These are phyloP conservation scores for Muscicapa striata DNA, from an alignment of 2,797 vertebrate species.

Conservation along the genomic window DNA sequence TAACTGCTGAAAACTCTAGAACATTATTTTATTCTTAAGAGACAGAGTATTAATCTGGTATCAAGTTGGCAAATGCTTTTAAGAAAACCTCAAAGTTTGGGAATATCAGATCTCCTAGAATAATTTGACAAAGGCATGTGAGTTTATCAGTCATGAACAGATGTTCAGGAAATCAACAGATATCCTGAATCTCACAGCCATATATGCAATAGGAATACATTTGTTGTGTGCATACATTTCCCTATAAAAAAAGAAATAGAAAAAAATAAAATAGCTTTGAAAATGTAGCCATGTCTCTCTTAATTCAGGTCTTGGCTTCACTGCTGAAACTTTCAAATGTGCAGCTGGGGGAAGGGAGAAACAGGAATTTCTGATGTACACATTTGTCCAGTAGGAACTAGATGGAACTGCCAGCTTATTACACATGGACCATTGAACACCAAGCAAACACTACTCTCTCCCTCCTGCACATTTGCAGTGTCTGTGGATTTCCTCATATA, in stretches of 20 bases:
- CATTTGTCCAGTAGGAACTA: conserved; percentile 26
- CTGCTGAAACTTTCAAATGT: conserved; percentile 2
- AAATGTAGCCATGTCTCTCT: background rate
- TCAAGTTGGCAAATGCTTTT: background rate
- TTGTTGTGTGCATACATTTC: background rate
- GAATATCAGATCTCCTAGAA: background rate
- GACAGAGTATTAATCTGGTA: background rate
- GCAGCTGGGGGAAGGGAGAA: background rate
- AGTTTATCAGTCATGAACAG: background rate
- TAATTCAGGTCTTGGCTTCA: background rate
- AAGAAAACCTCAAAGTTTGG: background rate
- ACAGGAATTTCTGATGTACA: background rate
- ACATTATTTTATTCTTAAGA: background rate
- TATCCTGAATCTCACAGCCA: background rate
- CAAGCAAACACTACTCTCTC: conserved; percentile 27
- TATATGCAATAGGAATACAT: background rate
- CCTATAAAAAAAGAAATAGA: background rate
- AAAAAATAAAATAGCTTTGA: background rate
- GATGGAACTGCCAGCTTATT: conserved; percentile 26
- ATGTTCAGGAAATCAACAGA: background rate
- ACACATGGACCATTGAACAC: conserved; percentile 29
- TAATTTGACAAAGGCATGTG: background rate
- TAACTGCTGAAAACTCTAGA: background rate
- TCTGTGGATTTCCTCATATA: conserved; percentile 31
- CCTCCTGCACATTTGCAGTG: background rate